Evolutionary conservation across 2,797 vertebrate species (phyloP).

Genomic region (Mus minutoides): DNA sequence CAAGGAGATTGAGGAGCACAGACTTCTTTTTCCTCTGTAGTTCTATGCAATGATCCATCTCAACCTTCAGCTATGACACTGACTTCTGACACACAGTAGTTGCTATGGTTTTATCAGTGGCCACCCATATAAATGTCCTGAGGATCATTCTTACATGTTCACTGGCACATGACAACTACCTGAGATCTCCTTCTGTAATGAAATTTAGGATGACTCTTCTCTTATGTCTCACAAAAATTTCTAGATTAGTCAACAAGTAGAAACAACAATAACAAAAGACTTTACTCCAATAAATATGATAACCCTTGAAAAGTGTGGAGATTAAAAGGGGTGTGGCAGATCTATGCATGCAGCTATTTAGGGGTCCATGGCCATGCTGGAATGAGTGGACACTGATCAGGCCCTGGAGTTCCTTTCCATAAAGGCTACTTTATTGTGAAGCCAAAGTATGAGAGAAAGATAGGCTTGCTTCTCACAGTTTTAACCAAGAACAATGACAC

Average conservation of each 20-base stretch:
- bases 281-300: conserved; percentile 22
- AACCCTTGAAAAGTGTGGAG: neutral
- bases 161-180: conserved; percentile 21
- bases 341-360: conserved; percentile 8
- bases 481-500: conserved; percentile 87
- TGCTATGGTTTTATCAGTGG: conserved; percentile 15
- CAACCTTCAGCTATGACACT: neutral
- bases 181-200: neutral
- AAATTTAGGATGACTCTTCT: conserved; percentile 50
- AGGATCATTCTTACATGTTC: conserved; percentile 38
- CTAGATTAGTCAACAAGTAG: neutral
- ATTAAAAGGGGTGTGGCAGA: neutral
- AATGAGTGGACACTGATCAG: conserved; percentile 78
- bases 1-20: neutral
- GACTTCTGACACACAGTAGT: conserved; percentile 20
- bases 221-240: conserved; percentile 29
- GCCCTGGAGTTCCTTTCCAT: conserved; percentile 64
- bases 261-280: conserved; percentile 37
- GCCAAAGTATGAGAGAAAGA: conserved; percentile 71
- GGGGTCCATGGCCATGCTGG: conserved; percentile 65
- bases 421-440: conserved; percentile 78
- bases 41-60: conserved; percentile 11
- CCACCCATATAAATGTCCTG: neutral
- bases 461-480: conserved; percentile 81
- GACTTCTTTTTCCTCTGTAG: neutral